Percentiles rank a stretch among this genome's conserved stretches.
These are phyloP conservation scores for Ethmia dodecea DNA, from an alignment of 2,888 invertebrate species.

Conservation along the genomic window DNA sequence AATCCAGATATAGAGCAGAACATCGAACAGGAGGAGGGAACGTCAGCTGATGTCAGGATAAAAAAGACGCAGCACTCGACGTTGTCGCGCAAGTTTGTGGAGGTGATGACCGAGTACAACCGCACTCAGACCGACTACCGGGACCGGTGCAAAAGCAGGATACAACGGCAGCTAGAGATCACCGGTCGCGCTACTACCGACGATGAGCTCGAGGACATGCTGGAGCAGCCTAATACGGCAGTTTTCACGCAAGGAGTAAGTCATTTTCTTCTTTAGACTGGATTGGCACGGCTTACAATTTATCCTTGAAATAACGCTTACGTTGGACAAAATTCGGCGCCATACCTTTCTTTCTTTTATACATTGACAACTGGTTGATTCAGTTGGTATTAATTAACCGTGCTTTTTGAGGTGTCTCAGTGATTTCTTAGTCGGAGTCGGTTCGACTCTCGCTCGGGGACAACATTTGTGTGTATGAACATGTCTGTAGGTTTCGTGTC, in stretches of 20 bases:
- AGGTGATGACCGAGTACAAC: slow-evolving; percentile 99
- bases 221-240: slow-evolving; percentile 98
- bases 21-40: slow-evolving; percentile 99
- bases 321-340: too few relatives aligned
- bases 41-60: slow-evolving; percentile 99
- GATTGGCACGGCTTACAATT: too few relatives aligned
- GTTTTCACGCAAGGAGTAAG: slow-evolving; percentile 92
- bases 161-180: slow-evolving; percentile 98
- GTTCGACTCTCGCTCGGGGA: too few relatives aligned
- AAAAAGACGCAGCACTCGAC: slow-evolving; percentile 99
- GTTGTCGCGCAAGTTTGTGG: slow-evolving; percentile 98
- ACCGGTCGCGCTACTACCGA: slow-evolving; percentile 98
- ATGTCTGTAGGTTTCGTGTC: too few relatives aligned
- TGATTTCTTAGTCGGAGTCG: too few relatives aligned
- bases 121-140: slow-evolving; percentile 99
- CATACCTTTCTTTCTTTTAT: too few relatives aligned
- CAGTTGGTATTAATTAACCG: too few relatives aligned
- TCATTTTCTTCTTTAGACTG: slow-evolving; percentile 12
- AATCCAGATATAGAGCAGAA: slow-evolving; percentile 99
- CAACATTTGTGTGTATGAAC: too few relatives aligned
- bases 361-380: too few relatives aligned
- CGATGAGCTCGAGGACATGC: slow-evolving; percentile 98
- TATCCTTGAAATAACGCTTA: too few relatives aligned
- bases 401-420: too few relatives aligned
- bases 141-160: slow-evolving; percentile 99